A percentile compares a stretch with the other conserved stretches of the same genome.
Conservation (phyloP, 2,888 invertebrate species). For the Xanthorhoe spadicearia region DNA sequence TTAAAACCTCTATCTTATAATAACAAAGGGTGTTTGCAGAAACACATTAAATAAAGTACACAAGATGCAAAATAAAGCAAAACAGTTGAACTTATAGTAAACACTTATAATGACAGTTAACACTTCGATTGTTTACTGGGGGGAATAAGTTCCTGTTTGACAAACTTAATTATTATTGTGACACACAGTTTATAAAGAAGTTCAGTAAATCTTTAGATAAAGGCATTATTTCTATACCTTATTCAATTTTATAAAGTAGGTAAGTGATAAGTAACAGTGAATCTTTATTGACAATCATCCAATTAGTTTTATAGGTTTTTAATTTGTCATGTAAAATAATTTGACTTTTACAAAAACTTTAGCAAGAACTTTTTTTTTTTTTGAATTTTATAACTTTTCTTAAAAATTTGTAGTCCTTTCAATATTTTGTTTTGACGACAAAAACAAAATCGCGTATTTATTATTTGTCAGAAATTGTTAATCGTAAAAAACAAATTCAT, state of each 20-base stretch:
- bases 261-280: too few species aligned
- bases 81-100: constrained; percentile 33
- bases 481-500: not conserved
- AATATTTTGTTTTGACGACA: too few species aligned
- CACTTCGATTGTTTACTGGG: constrained; percentile 60
- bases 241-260: too few species aligned
- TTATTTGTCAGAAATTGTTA: not conserved
- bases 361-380: too few species aligned
- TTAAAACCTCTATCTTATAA: constrained; percentile 22
- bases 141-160: constrained; percentile 58
- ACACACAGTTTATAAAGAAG: constrained; percentile 25
- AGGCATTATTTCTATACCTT: too few species aligned
- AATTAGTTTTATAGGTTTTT: too few species aligned
- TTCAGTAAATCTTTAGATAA: not conserved
- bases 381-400: too few species aligned
- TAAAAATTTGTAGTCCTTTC: too few species aligned
- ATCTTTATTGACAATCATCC: too few species aligned
- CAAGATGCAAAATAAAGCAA: constrained; percentile 41
- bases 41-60: constrained; percentile 34
- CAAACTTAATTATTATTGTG: constrained; percentile 55
- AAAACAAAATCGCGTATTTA: too few species aligned
- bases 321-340: too few species aligned
- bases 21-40: constrained; percentile 32
- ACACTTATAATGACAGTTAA: constrained; percentile 55
- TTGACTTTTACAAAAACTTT: too few species aligned